Conservation (phyloP, 92 coral and sea anemone species). For the Metridium senile region DNA sequence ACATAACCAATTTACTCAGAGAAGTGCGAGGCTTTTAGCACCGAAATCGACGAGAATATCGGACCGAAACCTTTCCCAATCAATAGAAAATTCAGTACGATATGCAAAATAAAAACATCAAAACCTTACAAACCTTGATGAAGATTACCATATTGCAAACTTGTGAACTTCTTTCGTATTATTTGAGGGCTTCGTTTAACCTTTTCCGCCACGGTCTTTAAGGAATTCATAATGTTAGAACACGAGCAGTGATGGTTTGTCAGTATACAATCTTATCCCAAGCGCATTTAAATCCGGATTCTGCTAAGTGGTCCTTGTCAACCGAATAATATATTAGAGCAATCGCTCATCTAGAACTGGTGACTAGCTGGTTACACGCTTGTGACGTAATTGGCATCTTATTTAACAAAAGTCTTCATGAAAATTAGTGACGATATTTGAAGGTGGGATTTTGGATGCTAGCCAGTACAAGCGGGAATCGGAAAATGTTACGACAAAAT, state of each 20-base stretch:
- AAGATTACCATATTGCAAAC: constrained; percentile 27
- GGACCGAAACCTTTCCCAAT: too few species aligned
- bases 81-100: too few species aligned
- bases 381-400: not conserved
- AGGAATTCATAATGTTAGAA: constrained; percentile 60
- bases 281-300: constrained; percentile 9
- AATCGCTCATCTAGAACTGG: constrained; percentile 4
- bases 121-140: constrained; percentile 59
- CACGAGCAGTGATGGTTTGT: not conserved
- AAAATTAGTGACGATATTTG: too few species aligned
- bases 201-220: constrained; percentile 82
- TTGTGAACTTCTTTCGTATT: constrained; percentile 74
- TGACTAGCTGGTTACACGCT: not conserved
- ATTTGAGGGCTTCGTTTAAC: constrained; percentile 91
- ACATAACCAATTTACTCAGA: too few species aligned
- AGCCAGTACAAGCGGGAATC: too few species aligned
- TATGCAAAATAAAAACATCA: not conserved
- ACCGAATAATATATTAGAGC: not conserved
- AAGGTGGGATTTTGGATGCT: too few species aligned
- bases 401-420: too few species aligned
- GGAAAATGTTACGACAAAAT: too few species aligned
- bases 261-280: not conserved
- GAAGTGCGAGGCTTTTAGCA: too few species aligned
- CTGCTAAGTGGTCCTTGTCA: constrained; percentile 17
- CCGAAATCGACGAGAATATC: too few species aligned